Base-by-base conservation (phyloP, 2,888 invertebrate species). In the Leucoptera coffeella region DNA sequence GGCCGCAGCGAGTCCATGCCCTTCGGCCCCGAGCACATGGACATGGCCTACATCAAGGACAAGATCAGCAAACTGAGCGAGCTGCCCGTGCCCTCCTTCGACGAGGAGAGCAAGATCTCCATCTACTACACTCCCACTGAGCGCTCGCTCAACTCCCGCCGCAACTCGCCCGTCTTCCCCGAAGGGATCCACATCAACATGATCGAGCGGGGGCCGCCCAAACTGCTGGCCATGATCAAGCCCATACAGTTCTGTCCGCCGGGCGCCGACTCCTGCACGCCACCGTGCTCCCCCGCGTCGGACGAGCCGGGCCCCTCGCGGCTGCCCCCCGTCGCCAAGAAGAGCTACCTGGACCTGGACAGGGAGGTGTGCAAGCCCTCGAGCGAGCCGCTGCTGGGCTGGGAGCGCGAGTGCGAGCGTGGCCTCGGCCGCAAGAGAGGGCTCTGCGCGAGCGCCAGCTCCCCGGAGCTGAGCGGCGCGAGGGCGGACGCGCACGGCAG, bases 41-140 rank as follows among this genome's bases (percentile, higher is more conserved):
- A 82, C 47, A n/a, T 52, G 7, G 9, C 17, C 6, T 83, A 82
- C 42, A 75, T 81, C 41, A 83, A 81, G 50, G 62, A 74, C 22
- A 80, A 81, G 47, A 75, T 81, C 31, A 77, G 78, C 40, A 73
- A 74, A 39, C 53, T 81, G 29, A 53, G 76, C n/a, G 57, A 58
- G 12, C 57, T 77, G 19, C 74, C 75, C 23, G 57, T 57, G 33
- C 47, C 49, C 4, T 42, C 72, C 17, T 72, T 74, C 26, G 77
- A 84, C 45, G 74, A 80, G 38, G 78, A 80, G 37, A 85, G 84
- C 53, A 78, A 74, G 47, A 62, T 79, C 41, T 84, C 84, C 26
- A 76, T 88, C 27, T 89, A 89, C 54, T 89, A 86, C 58, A 88
- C 89, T 25, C 88, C 89, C 8, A 83, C 83, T 3, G 85, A 85